phyloP scores from a whole-genome alignment of 2,113 vertebrate species.

The Mesoclemmys tuberculata region DNA sequence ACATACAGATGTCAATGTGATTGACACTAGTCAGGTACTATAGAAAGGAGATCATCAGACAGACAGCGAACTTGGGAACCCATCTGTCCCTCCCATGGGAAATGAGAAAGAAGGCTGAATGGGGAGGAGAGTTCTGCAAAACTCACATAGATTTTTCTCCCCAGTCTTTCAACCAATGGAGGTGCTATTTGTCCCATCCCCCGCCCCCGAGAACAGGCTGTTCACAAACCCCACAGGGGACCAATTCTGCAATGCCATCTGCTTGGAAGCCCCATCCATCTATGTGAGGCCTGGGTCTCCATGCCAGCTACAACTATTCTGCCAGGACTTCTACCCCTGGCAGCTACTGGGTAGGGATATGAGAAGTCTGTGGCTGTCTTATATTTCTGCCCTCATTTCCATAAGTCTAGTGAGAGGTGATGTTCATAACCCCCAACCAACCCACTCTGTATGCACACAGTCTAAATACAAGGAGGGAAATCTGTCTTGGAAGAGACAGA shows the following conservation, averaged over 20 bases:
- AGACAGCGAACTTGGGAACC: background rate
- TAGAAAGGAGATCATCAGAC: background rate
- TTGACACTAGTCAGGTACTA: background rate
- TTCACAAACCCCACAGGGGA: background rate
- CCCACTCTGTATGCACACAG: no score
- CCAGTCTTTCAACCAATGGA: background rate
- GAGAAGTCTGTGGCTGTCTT: background rate
- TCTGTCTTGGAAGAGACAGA: no score
- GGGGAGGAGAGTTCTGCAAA: background rate
- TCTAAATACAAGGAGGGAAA: no score
- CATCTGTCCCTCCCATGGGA: background rate
- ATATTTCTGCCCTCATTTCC: background rate
- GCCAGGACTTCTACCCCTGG: background rate
- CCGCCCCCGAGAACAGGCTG: background rate
- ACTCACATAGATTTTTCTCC: background rate
- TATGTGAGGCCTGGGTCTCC: background rate
- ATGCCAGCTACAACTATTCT: background rate
- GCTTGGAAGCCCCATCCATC: background rate
- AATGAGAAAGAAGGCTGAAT: background rate
- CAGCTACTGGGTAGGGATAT: background rate
- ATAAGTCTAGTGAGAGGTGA: background rate
- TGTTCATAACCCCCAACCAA: background rate
- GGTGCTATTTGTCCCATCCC: background rate
- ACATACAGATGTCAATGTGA: background rate
- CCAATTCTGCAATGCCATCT: background rate